Evolutionary conservation across 2,797 vertebrate genomes (phyloP).

Genomic region (Nannoperca obscura): DNA sequence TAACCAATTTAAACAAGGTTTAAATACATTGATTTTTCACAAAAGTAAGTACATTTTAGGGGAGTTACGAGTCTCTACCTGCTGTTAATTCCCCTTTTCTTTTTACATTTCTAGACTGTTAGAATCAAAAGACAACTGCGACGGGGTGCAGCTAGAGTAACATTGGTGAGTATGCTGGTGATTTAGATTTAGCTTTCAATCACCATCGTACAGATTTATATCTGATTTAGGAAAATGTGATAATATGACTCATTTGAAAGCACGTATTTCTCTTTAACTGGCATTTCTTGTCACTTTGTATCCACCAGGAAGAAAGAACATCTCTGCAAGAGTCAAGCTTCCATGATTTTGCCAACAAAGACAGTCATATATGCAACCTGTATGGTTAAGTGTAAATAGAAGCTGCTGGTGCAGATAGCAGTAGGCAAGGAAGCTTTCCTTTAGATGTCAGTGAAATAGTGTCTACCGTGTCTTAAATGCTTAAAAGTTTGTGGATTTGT

Average conservation of each 20-base stretch:
- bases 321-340: constrained; percentile 17
- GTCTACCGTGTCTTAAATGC: neutral
- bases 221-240: constrained; percentile 1
- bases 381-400: constrained; percentile 2
- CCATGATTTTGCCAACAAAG: neutral
- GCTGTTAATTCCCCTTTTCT: neutral
- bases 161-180: neutral
- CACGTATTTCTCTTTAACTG: neutral
- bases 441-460: neutral
- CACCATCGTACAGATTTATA: neutral
- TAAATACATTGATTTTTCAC: neutral
- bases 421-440: neutral
- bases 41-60: neutral
- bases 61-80: neutral
- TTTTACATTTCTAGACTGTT: constrained; percentile 63
- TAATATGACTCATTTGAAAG: neutral
- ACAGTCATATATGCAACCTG: neutral
- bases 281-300: neutral
- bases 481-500: constrained; percentile 13
- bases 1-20: neutral
- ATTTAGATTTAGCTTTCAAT: constrained; percentile 12
- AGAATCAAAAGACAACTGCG: constrained; percentile 77
- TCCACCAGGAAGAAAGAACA: constrained; percentile 43
- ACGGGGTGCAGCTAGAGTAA: constrained; percentile 80
- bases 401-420: neutral